Evolutionary conservation across 2,888 invertebrate species (phyloP), one percentile per base, ranked within the genome.

Genomic region (Eilema depressum): DNA sequence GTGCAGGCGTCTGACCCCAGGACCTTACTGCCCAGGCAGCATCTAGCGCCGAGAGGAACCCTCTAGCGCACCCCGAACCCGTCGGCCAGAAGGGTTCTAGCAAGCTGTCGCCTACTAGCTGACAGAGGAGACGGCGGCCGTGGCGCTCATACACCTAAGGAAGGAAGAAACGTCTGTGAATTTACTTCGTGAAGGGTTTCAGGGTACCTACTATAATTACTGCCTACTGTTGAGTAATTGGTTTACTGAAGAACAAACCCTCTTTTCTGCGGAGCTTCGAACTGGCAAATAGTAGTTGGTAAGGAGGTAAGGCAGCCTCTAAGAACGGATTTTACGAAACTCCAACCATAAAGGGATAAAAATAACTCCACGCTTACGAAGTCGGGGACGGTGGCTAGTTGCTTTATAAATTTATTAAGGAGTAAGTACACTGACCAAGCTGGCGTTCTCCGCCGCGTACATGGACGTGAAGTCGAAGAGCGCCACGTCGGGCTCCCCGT

Each of bases 381-480:
- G n/a, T n/a, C n/a, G n/a, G n/a, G n/a, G n/a, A n/a, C n/a, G n/a
- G n/a, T n/a, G n/a, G n/a, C n/a, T n/a, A n/a, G n/a, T n/a, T n/a
- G n/a, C n/a, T n/a, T n/a, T n/a, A n/a, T n/a, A n/a, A n/a, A n/a
- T n/a, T n/a, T n/a, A n/a, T n/a, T n/a, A n/a, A n/a, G n/a, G n/a
- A n/a, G n/a, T n/a, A n/a, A n/a, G 37, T 63, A n/a, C 26, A 63
- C 98, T 91, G 26, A 99, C 97, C 86, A 98, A 96, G 81, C 98
- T 98, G 11, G 99, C 98, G 92, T 99, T 98, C 92, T 99, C 99
- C 0, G 99, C 99, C 0, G 99, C 98, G 92, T 98, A 99, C 98
- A 99, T 99, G 0, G 99, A 99, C 0, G 99, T 99, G 91, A 99
- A 99, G 93, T 99, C 99, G 92, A 99, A 99, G 97, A 99, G 98